phyloP scores from a whole-genome alignment of 2,888 invertebrate genomes.

The Fragum fragum region DNA sequence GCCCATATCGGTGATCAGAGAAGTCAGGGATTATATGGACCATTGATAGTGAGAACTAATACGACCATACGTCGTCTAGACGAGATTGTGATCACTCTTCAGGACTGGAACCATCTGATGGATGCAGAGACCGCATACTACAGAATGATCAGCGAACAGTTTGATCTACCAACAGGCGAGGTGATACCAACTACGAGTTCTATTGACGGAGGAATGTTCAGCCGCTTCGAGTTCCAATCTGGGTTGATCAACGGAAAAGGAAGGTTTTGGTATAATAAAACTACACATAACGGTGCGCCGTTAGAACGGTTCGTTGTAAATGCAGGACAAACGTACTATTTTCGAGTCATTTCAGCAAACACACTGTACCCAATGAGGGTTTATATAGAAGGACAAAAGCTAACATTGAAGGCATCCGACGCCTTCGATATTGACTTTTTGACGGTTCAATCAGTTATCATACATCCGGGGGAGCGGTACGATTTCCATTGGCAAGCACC shows the following conservation, averaged over 20 bases:
- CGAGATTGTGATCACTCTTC: slow-evolving; percentile 65
- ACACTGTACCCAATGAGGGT: slow-evolving; percentile 51
- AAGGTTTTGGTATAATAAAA: slow-evolving; percentile 53
- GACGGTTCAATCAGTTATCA: slow-evolving; percentile 63
- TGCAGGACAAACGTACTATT: slow-evolving; percentile 36
- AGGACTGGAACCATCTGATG: slow-evolving; percentile 76
- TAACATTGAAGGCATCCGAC: slow-evolving; percentile 66
- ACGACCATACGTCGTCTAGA: background rate
- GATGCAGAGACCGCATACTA: slow-evolving; percentile 64
- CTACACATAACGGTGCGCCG: slow-evolving; percentile 65
- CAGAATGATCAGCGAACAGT: slow-evolving; percentile 63
- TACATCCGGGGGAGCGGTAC: slow-evolving; percentile 72
- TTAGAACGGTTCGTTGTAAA: slow-evolving; percentile 61
- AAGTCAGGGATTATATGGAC: slow-evolving; percentile 72
- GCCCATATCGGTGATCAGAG: slow-evolving; percentile 74
- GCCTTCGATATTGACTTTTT: slow-evolving; percentile 60
- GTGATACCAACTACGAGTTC: slow-evolving; percentile 41
- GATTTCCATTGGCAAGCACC: slow-evolving; percentile 66
- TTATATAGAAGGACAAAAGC: slow-evolving; percentile 35
- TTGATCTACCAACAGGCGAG: slow-evolving; percentile 46
- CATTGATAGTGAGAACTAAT: slow-evolving; percentile 62
- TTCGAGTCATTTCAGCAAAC: slow-evolving; percentile 45
- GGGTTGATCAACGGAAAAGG: slow-evolving; percentile 77
- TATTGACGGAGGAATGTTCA: slow-evolving; percentile 56
- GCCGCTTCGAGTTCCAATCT: slow-evolving; percentile 58